Evolutionary conservation across 2,888 invertebrate genomes (phyloP), one percentile per base, ranked within the genome.

Genomic region (Pammene aurita): DNA sequence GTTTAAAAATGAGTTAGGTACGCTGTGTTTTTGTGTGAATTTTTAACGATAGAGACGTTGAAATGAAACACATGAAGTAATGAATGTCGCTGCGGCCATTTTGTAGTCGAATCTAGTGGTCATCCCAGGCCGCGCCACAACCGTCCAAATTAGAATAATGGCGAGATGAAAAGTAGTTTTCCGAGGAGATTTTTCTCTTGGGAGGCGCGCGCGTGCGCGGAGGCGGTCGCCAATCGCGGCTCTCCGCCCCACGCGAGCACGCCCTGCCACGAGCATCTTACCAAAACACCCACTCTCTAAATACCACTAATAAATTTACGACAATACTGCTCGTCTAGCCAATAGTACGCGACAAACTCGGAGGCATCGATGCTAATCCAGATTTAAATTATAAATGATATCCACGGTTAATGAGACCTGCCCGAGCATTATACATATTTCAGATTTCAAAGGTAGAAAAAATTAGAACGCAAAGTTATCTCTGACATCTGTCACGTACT

Each of bases 151-250:
- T 82, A 80, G 79, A 83, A 82, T 69, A 71, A 71, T 72, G 72
- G 61, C 75, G 70, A 60, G 78, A 78, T 81, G 78, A 77, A 82
- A 80, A 77, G 68, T 77, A 84, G 80, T 89, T 90, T 90, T 90
- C 86, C 81, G 79, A 76, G 73, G 73, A 84, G 87, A 89, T 89
- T 91, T 89, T 89, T 89, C 89, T 87, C 82, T 81, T 77, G 80
- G 77, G 78, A 76, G 75, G 82, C 78, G 82, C 91, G 92, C 92
- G 86, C 85, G 89, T 88, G 90, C 89, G 90, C 91, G 93, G 90
- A 92, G 93, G 93, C 89, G 90, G 85, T 88, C 90, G 92, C 93
- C 93, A 93, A 92, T 89, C 84, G 83, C 76, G 79, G 81, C 82
- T 83, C 80, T 77, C 92, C 90, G 90, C 89, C 87, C 91, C 86